phyloP scores from a whole-genome alignment of 2,113 vertebrate species.

The Sinocyclocheilus rhinocerous region DNA sequence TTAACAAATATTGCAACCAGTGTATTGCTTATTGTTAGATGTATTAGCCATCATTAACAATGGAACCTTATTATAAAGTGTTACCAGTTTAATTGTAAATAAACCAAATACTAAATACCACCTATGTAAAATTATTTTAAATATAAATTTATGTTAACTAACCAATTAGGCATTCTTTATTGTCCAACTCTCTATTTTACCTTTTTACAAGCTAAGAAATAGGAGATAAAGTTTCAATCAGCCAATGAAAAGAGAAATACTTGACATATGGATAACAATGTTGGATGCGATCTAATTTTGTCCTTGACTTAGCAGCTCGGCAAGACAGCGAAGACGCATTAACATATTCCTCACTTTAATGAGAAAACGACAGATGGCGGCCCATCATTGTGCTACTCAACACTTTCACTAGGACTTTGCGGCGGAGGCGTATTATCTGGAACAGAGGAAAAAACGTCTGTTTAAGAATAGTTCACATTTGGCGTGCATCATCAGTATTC shows the following conservation, averaged over 20 bases:
- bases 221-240: constrained; percentile 27
- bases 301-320: constrained; percentile 72
- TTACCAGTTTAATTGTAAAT: not conserved
- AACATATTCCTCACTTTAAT: constrained; percentile 74
- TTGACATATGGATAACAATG: constrained; percentile 66
- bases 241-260: constrained; percentile 54
- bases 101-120: not conserved
- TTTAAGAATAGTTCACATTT: constrained; percentile 32
- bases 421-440: constrained; percentile 10
- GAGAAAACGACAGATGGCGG: constrained; percentile 71
- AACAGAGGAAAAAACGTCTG: constrained; percentile 27
- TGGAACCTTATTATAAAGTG: too few relatives aligned
- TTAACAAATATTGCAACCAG: too few relatives aligned
- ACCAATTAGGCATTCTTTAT: not conserved
- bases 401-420: constrained; percentile 45
- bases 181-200: not conserved
- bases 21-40: too few relatives aligned
- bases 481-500: constrained; percentile 30
- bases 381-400: constrained; percentile 63
- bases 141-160: not conserved
- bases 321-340: constrained; percentile 66
- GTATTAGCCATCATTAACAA: too few relatives aligned
- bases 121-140: too few relatives aligned
- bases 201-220: not conserved
- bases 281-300: constrained; percentile 68